Evolutionary conservation across 1,140 invertebrate genomes (phyloP).

Genomic region (Mercenaria mercenaria): DNA sequence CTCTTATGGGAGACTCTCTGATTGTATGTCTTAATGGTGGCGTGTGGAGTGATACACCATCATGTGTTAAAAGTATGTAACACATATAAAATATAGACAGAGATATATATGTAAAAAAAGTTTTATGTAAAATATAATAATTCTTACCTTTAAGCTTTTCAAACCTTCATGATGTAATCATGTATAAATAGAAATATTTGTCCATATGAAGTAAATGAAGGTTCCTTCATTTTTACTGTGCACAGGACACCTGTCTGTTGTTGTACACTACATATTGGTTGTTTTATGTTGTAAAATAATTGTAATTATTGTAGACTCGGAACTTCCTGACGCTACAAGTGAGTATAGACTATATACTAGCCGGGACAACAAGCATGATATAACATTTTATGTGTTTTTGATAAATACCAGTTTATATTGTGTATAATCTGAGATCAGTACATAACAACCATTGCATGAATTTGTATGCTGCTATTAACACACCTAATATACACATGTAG

Average conservation of each 20-base stretch:
- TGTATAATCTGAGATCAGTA: background rate
- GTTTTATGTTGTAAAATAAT: background rate
- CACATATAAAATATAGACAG: too few species aligned
- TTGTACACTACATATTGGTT: background rate
- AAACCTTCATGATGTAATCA: too few species aligned
- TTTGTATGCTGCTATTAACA: too few species aligned
- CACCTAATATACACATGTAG: too few species aligned
- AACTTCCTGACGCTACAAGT: background rate
- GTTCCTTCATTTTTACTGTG: too few species aligned
- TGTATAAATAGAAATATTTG: too few species aligned
- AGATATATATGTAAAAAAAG: too few species aligned
- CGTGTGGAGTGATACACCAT: constrained; percentile 4
- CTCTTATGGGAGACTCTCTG: background rate
- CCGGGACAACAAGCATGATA: background rate
- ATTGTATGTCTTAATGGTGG: constrained; percentile 23
- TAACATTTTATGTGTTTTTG: too few species aligned
- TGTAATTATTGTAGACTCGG: background rate
- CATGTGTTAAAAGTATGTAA: constrained; percentile 40
- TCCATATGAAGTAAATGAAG: too few species aligned
- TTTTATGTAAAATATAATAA: too few species aligned
- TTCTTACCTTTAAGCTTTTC: too few species aligned
- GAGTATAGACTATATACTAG: background rate
- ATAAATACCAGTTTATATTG: background rate
- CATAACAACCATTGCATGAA: too few species aligned
- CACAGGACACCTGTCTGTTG: background rate